Base-by-base conservation (phyloP, 2,797 vertebrate species). In the Tauraco hartlaubi region DNA sequence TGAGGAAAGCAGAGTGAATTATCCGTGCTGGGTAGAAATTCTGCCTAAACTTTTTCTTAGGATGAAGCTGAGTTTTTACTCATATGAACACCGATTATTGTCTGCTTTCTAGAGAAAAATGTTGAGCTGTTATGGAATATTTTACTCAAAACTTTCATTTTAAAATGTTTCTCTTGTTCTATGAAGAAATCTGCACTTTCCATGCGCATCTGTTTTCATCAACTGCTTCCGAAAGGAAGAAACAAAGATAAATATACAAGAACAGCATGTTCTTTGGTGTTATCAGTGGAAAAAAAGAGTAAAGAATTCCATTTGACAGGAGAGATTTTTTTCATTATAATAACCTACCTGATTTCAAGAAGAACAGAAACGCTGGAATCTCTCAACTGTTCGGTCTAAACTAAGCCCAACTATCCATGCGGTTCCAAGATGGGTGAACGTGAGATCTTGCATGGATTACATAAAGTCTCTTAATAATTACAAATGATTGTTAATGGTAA, bases 401-500 rank as follows among this genome's bases (percentile, higher is more conserved):
- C 43, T 10, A 66, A 52, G 22, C 9, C 25, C 4, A 75, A 43
- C 39, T 35, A 93, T 54, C 39, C 26, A 48, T 1, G 43, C 4
- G 2, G 43, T 72, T 83, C 46, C 66, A 80, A 31, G 19, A 56
- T n/a, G 28, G 55, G 16, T 69, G 78, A 92, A 86, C 0, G 2
- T 41, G 46, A 92, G 51, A 66, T 68, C 82, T 58, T 52, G 8
- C 48, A 31, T 9, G 51, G 62, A 73, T 95, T 94, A 88, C 71
- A 78, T 79, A 86, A 96, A 92, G 28, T 84, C 78, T 85, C 75
- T 91, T 94, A 71, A 58, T 90, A 77, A 96, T 88, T 91, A 95
- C 72, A 82, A 71, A 88, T 64, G 20, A 66, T 72, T 64, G 46
- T 88, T 94, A 91, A 74, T 12, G 0, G 77, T 39, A 95, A 91